Evolutionary conservation across 1,140 invertebrate species (phyloP).

Genomic region (Zaprionus capensis): DNA sequence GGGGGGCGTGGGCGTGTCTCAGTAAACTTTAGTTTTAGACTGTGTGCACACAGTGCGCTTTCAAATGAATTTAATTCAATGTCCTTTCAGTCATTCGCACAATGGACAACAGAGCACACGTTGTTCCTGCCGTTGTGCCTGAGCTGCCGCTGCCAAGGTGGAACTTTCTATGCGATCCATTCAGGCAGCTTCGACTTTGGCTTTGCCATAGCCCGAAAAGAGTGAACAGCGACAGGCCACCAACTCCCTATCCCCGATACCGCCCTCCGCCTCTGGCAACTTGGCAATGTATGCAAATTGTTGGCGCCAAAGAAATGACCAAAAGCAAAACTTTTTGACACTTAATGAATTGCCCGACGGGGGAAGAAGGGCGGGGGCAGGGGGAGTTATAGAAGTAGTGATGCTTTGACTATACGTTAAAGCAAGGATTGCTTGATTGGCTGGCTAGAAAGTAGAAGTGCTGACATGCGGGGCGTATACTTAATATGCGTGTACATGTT

Average conservation of each 20-base stretch:
- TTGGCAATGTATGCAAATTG: slow-evolving; percentile 71
- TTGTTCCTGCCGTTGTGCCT: slow-evolving; percentile 52
- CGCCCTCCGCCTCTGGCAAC: slow-evolving; percentile 19
- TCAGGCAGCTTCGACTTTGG: slow-evolving; percentile 56
- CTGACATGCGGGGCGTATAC: slow-evolving; percentile 24
- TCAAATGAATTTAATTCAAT: slow-evolving; percentile 83
- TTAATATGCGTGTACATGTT: slow-evolving; percentile 70
- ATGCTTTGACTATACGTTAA: slow-evolving; percentile 1
- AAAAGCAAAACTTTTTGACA: slow-evolving; percentile 79
- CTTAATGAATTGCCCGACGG: slow-evolving; percentile 68
- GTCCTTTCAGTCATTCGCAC: slow-evolving; percentile 77
- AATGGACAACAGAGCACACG: slow-evolving; percentile 53
- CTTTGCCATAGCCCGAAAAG: slow-evolving; percentile 47
- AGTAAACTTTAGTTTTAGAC: slow-evolving; percentile 75
- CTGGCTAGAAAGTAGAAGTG: slow-evolving; percentile 69
- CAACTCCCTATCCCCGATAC: not conserved
- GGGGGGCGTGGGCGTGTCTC: not conserved
- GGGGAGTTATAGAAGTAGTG: not conserved
- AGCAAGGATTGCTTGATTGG: slow-evolving; percentile 62
- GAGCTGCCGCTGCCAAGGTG: slow-evolving; percentile 53
- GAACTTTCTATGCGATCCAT: slow-evolving; percentile 67
- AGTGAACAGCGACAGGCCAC: slow-evolving; percentile 22
- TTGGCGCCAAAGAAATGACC: slow-evolving; percentile 60
- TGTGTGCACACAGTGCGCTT: slow-evolving; percentile 59
- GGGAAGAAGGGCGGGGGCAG: not conserved